phyloP scores from a whole-genome alignment of 2,113 vertebrate species.

The Esox niger region DNA sequence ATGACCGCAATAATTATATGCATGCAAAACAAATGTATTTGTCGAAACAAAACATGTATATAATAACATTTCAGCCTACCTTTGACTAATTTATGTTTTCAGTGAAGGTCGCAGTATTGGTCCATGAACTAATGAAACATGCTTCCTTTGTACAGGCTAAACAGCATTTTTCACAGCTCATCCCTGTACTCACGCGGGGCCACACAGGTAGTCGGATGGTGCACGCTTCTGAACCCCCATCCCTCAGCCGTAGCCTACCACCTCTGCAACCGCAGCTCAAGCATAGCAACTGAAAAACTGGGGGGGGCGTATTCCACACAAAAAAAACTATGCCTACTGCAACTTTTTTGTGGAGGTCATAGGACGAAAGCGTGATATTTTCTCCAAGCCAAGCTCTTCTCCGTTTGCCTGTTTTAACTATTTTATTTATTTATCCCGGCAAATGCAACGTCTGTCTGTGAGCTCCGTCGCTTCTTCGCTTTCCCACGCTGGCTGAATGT shows the following conservation, averaged over 20 bases:
- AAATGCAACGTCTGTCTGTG: slow-evolving; percentile 62
- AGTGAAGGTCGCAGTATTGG: slow-evolving; percentile 44
- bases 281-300: slow-evolving; percentile 46
- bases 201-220: slow-evolving; percentile 89
- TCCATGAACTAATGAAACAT: neutral
- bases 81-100: slow-evolving; percentile 52
- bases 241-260: slow-evolving; percentile 53
- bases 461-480: slow-evolving; percentile 74
- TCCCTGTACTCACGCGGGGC: slow-evolving; percentile 75
- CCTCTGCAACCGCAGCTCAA: slow-evolving; percentile 25
- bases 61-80: slow-evolving; percentile 44
- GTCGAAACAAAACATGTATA: neutral
- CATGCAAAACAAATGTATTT: neutral
- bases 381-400: slow-evolving; percentile 57
- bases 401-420: slow-evolving; percentile 34
- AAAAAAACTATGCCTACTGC: slow-evolving; percentile 44
- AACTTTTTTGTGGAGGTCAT: slow-evolving; percentile 47
- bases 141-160: neutral
- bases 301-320: slow-evolving; percentile 48
- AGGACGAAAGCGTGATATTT: slow-evolving; percentile 63
- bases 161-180: slow-evolving; percentile 66
- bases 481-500: slow-evolving; percentile 99
- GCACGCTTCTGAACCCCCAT: slow-evolving; percentile 74
- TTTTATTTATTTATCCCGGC: slow-evolving; percentile 45
- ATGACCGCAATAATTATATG: neutral